Base-by-base conservation (phyloP, 2,113 vertebrate species). In the Chionomys nivalis region DNA sequence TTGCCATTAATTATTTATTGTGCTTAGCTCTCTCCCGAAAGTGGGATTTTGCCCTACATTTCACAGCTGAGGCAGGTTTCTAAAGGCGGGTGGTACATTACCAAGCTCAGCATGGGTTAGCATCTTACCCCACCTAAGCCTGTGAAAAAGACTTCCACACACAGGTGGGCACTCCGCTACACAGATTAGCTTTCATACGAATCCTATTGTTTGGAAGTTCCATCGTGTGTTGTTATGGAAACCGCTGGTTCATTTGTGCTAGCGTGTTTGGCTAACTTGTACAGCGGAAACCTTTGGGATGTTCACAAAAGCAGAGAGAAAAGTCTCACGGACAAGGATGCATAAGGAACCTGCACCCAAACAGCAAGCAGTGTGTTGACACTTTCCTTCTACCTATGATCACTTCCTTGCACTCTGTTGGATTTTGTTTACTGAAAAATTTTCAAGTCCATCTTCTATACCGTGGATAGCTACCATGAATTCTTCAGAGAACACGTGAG, bases 1-100 rank as follows among this genome's bases (percentile, higher is more conserved):
- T 85, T 88, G 88, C 42, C 77, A 85, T 96, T 96, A 96, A 97
- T 96, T 97, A 97, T 96, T 95, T 96, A 95, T 91, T 91, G 17
- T 65, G 68, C 76, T 92, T 82, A 75, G 85, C 83, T 82, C 31
- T 88, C 31, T 88, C 66, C 63, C 26, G 47, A 77, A 95, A 72
- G 55, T 96, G 78, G 68, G n/a, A 21, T 91, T 49, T 39, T 75
- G 42, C 39, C 89, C 39, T 96, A 63, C 28, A 5, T 65, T 90
- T 96, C 47, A 16, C 7, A 89, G 70, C 33, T 42, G 49, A 88
- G 94, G 47, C 31, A 82, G n/a, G 52, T 77, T 91, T 93, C 63
- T n/a, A 36, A 66, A 52, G 89, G 52, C 26, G 78, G 13, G 33
- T 33, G 17, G 47, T 42, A 28, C 4, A 31, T 75, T 92, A 24